phyloP scores from a whole-genome alignment of 2,888 invertebrate genomes.

The Acrobasis consociella region DNA sequence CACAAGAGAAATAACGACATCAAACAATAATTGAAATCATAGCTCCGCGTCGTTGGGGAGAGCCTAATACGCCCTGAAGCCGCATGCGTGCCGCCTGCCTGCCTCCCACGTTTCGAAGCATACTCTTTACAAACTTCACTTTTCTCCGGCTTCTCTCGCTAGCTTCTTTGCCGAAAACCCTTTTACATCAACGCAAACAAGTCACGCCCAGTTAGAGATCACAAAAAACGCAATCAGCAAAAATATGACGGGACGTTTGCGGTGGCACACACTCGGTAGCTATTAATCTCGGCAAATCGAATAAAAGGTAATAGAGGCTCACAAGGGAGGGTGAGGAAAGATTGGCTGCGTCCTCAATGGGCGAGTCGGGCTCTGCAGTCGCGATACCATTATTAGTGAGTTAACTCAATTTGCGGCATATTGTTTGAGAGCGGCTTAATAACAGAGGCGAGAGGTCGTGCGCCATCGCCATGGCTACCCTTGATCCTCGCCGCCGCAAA shows the following conservation, averaged over 20 bases:
- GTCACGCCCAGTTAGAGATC: conserved; percentile 23
- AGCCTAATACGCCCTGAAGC: conserved; percentile 50
- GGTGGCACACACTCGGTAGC: conserved; percentile 55
- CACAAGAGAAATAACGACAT: conserved; percentile 78
- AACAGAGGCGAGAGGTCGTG: conserved; percentile 73
- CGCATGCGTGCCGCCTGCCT: conserved; percentile 42
- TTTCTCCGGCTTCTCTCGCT: conserved; percentile 44
- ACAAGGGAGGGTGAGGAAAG: conserved; percentile 58
- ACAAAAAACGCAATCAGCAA: conserved; percentile 40
- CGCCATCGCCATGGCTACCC: conserved; percentile 71
- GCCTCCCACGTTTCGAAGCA: conserved; percentile 31
- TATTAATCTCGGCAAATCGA: conserved; percentile 75
- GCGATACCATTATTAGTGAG: conserved; percentile 80
- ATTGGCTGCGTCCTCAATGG: conserved; percentile 70
- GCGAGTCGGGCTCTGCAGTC: conserved; percentile 61
- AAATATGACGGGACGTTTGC: conserved; percentile 44
- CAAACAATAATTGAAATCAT: conserved; percentile 81
- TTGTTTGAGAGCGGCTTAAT: conserved; percentile 81
- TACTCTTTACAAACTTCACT: conserved; percentile 38
- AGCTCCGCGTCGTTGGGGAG: conserved; percentile 55
- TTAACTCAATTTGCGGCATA: conserved; percentile 82
- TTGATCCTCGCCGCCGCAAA: conserved; percentile 50
- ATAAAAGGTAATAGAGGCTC: conserved; percentile 70
- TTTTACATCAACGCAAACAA: conserved; percentile 38
- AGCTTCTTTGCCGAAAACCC: conserved; percentile 36